phyloP scores from a whole-genome alignment of 2,797 vertebrate species.

The Linurgus olivaceus region DNA sequence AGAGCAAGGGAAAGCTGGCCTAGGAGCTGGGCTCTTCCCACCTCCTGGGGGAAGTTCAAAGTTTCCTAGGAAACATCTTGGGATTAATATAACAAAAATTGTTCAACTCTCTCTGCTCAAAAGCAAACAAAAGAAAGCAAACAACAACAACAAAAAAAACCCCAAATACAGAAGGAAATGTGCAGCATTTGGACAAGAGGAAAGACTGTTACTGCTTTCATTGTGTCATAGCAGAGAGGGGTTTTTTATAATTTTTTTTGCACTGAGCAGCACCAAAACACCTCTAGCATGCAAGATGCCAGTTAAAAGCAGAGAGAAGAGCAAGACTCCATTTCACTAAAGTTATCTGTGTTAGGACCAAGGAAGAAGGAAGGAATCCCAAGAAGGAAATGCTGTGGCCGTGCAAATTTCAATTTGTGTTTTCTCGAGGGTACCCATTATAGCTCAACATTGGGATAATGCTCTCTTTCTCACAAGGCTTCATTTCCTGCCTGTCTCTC shows the following conservation, averaged over 20 bases:
- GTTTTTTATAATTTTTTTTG: rapidly evolving
- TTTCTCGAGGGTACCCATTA: not conserved
- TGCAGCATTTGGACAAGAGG: not conserved
- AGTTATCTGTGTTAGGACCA: not conserved
- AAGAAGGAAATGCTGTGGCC: not conserved
- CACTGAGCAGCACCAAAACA: not conserved
- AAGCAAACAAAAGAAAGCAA: not conserved
- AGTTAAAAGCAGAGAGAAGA: not conserved
- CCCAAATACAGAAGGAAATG: not conserved
- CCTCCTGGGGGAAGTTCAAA: not conserved
- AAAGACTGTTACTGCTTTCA: not conserved
- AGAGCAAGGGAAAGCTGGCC: not conserved
- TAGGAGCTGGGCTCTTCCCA: not conserved
- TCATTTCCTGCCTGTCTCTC: not conserved
- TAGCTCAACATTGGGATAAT: not conserved
- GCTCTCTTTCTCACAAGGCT: not conserved
- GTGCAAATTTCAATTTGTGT: not conserved
- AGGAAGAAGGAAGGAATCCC: not conserved
- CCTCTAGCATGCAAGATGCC: not conserved
- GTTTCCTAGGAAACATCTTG: not conserved
- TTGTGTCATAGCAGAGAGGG: not conserved
- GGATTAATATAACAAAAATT: not conserved
- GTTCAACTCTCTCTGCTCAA: not conserved
- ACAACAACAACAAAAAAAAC: not conserved
- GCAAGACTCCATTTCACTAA: not conserved